Base-by-base conservation (phyloP, 1,140 invertebrate species). In the Tetragnatha versicolor region DNA sequence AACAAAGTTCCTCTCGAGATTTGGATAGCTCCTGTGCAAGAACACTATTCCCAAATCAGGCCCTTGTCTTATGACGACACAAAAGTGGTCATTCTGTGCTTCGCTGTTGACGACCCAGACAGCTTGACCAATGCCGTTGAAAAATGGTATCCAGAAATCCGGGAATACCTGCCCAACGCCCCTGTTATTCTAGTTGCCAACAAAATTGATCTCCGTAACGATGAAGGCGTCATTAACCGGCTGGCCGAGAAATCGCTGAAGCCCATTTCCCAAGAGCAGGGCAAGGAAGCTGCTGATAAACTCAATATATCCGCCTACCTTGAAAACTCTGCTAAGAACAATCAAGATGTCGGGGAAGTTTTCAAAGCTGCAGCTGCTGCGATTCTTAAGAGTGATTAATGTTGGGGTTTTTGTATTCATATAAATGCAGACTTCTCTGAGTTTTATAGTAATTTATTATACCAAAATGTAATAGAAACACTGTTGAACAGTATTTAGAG, bases 241-340 rank as follows among this genome's bases (percentile, higher is more conserved):
- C 60, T 63, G 37, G 42, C 63, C 33, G 39, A 98, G 88, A 98
- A 98, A 95, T 98, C 61, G 2, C 53, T 39, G 27, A 31, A 55
- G 5, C 51, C n/a, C 20, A n/a, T 73, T 5, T 60, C 51, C 6
- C 17, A 17, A 1, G 51, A 60, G 7, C 12, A 60, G 31, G 69
- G 51, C 3, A 53, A 55, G 25, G 33, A 12, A n/a, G 17, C 31
- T 17, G 53, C 51, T 20, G 53, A 45, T 31, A 73, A 73, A 42
- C 58, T 73, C 29, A 60, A 60, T 10, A 55, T 55, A 2, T 37
- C 39, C n/a, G n/a, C 31, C 17, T 73, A 60, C 20, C 12, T 73
- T 7, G 69, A 73, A 60, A 60, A 55, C 47, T 73, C 69, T 1
- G 69, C 53, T 0, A 73, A 73, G 6, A 73, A 39, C 42, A n/a